Evolutionary conservation across 35 echinoderm and acorn worm species (phyloP), one percentile per base, ranked within the genome.

Genomic region (Apostichopus parvimensis): DNA sequence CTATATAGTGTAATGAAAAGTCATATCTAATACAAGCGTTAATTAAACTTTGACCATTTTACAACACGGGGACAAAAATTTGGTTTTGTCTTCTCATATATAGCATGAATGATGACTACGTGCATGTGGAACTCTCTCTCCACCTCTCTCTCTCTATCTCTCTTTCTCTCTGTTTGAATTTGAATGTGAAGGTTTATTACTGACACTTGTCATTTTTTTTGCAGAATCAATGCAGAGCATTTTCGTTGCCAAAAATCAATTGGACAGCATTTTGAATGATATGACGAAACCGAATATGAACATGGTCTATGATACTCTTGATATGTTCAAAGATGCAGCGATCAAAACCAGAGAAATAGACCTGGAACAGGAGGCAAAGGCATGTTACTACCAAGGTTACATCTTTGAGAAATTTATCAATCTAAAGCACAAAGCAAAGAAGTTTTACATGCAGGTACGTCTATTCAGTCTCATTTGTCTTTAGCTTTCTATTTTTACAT

Each of bases 271-370:
- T 56, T 17, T 87, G 22, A 14, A 87, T 17, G 55, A 87, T 22
- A 24, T 55, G 60, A 56, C 59, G 61, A 4, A 58, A 7, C 54
- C 61, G 45, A 65, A 87, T 15, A 87, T 87, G 83, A 87, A 87
- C 83, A 87, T 87, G 83, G 57, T 87, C 55, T 87, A 58, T 61
- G 83, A 87, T 87, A 87, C 23, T 4, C 83, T 87, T 15, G 83
- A 87, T 26, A 58, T 57, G 56, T 87, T 87, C 23, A 87, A 87
- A 87, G 83, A 87, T 26, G 83, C 53, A 12, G 83, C 83, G 4
- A 10, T 87, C 8, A 87, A 87, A 45, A 56, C 83, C 20, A 87
- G 83, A 56, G 83, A 87, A 56, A 87, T 87, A 12, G 61, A 60
- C 21, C 55, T 87, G 56, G 83, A 87, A 57, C 83, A 87, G 21